Evolutionary conservation across 2,888 invertebrate species (phyloP).

Genomic region (Sesamia inferens): DNA sequence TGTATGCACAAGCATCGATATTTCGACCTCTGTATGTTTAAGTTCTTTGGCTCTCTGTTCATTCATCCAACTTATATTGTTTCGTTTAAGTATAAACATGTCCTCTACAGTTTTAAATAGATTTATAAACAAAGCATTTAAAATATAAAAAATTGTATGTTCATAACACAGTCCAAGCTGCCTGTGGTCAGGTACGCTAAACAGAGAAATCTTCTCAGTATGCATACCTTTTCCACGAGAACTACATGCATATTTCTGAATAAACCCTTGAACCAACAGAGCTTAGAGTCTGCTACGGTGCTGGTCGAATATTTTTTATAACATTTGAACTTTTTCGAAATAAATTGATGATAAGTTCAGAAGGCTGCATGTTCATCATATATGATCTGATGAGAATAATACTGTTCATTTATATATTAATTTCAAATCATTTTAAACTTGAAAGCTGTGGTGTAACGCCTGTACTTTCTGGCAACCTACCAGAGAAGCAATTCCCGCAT

Average conservation of each 20-base stretch:
- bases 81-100: not conserved
- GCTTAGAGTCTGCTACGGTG: too few species aligned
- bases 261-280: not conserved
- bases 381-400: too few species aligned
- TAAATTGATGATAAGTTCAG: too few species aligned
- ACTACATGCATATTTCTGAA: not conserved
- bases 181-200: not conserved
- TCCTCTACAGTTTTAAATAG: too few species aligned
- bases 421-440: not conserved
- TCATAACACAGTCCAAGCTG: not conserved
- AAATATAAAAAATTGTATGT: not conserved
- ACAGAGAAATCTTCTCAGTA: not conserved
- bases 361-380: too few species aligned
- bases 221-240: not conserved
- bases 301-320: not conserved
- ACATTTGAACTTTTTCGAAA: not conserved
- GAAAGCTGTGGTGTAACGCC: too few species aligned
- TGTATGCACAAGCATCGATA: slow-evolving; percentile 23
- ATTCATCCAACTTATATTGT: slow-evolving; percentile 3
- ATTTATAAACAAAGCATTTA: not conserved
- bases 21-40: slow-evolving; percentile 33
- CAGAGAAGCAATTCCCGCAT: not conserved
- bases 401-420: too few species aligned
- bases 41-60: slow-evolving; percentile 16
- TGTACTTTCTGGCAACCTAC: not conserved